A percentile compares a stretch with the other conserved stretches of the same genome.
Evolutionary conservation across 2,113 vertebrate genomes (phyloP).

Genomic region (Callipepla californica): DNA sequence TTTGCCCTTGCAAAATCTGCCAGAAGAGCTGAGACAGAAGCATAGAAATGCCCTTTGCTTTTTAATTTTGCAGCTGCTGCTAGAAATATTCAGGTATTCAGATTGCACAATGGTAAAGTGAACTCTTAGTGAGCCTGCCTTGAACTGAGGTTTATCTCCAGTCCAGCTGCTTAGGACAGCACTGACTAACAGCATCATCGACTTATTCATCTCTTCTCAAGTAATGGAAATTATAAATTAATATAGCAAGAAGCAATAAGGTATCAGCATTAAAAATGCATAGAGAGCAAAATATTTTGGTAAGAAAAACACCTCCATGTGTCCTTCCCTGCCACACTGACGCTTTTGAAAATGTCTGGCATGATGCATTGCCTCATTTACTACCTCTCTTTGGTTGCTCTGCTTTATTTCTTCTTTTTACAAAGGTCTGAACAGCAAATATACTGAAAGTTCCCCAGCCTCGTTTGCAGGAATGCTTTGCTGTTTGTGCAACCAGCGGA

Average conservation of each 20-base stretch:
- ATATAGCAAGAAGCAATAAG: conserved; percentile 24
- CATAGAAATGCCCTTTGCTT: neutral
- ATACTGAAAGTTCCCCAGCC: neutral
- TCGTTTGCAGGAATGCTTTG: neutral
- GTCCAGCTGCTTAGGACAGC: conserved; percentile 47
- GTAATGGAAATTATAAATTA: conserved; percentile 25
- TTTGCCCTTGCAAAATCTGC: neutral
- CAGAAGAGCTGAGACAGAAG: neutral
- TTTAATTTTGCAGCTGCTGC: neutral
- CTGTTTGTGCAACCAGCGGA: neutral
- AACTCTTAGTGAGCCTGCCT: neutral
- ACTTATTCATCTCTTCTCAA: conserved; percentile 31
- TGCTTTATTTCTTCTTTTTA: neutral
- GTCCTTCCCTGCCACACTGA: conserved; percentile 22
- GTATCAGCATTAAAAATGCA: conserved; percentile 57
- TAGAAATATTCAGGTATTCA: neutral
- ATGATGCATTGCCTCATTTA: conserved; percentile 34
- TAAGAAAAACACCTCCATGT: conserved; percentile 11
- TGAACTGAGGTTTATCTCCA: neutral
- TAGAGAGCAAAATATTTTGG: neutral
- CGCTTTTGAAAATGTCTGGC: conserved; percentile 4
- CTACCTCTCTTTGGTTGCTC: neutral
- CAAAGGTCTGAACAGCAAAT: neutral
- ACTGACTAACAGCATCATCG: conserved; percentile 30
- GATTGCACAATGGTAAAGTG: neutral